Evolutionary conservation across 2,113 vertebrate genomes (phyloP).

Genomic region (Sigmodon hispidus): DNA sequence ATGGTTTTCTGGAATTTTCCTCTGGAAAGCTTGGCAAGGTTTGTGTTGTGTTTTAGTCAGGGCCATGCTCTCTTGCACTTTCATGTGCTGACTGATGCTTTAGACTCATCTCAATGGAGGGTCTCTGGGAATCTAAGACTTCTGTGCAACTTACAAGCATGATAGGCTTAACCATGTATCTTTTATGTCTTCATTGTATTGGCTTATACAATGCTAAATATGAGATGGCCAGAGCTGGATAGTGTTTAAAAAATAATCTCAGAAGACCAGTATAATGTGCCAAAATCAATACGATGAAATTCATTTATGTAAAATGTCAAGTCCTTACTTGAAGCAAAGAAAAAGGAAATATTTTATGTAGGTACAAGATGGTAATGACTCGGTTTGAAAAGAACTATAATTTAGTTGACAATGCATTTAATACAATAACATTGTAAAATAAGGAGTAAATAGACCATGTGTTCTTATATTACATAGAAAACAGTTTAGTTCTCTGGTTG

Average conservation of each 20-base stretch:
- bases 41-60: conserved; percentile 53
- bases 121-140: conserved; percentile 16
- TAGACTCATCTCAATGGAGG: conserved; percentile 27
- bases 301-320: conserved; percentile 66
- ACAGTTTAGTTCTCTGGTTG: background rate
- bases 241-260: conserved; percentile 67
- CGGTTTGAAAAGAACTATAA: conserved; percentile 7
- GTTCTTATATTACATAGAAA: background rate
- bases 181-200: conserved; percentile 62
- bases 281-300: conserved; percentile 70
- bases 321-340: conserved; percentile 29
- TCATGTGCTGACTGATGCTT: conserved; percentile 59
- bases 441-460: background rate
- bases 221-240: conserved; percentile 44
- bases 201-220: conserved; percentile 53
- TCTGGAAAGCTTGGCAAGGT: conserved; percentile 52
- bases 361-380: background rate
- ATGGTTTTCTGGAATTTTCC: conserved; percentile 63
- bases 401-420: conserved; percentile 18
- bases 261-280: conserved; percentile 41
- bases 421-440: background rate
- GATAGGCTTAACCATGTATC: conserved; percentile 30
- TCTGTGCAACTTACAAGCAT: conserved; percentile 65
- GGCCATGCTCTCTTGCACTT: conserved; percentile 50
- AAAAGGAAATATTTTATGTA: background rate